These are phyloP conservation scores for Cyrtorhinus lividipennis DNA, from an alignment of 1,140 invertebrate genomes.

Conservation along the genomic window DNA sequence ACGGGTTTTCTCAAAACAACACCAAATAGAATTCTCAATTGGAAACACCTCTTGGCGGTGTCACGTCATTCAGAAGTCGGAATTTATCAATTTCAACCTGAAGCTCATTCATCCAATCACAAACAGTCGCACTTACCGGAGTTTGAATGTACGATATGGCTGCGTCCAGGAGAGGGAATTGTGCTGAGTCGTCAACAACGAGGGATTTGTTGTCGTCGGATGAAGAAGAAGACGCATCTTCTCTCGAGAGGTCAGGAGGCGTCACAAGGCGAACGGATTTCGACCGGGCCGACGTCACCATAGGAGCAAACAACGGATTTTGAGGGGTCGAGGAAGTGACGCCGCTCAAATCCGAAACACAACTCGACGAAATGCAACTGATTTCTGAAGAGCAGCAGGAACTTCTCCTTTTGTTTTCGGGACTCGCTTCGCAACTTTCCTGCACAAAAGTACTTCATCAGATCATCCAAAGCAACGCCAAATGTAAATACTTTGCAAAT, in stretches of 20 bases:
- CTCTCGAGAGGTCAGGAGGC: background rate
- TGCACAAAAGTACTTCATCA: too few relatives aligned
- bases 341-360: background rate
- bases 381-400: slow-evolving; percentile 12
- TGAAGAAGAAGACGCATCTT: background rate
- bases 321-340: slow-evolving; percentile 1
- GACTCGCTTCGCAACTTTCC: slow-evolving; percentile 10
- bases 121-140: slow-evolving; percentile 42
- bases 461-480: too few relatives aligned
- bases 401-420: background rate
- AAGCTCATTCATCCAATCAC: too few relatives aligned
- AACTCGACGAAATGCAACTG: slow-evolving; percentile 4
- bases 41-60: too few relatives aligned
- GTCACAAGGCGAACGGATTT: slow-evolving; percentile 13
- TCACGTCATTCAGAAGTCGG: too few relatives aligned
- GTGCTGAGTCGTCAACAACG: slow-evolving; percentile 4
- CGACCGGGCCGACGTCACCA: slow-evolving; percentile 9
- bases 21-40: too few relatives aligned
- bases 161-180: slow-evolving; percentile 38
- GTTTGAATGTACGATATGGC: slow-evolving; percentile 48
- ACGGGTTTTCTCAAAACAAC: too few relatives aligned
- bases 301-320: slow-evolving; percentile 22
- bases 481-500: slow-evolving; percentile 12
- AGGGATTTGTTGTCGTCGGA: slow-evolving; percentile 16
- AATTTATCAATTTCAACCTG: too few relatives aligned